phyloP scores from a whole-genome alignment of 1,140 invertebrate genomes.

The Hycleus phaleratus region DNA sequence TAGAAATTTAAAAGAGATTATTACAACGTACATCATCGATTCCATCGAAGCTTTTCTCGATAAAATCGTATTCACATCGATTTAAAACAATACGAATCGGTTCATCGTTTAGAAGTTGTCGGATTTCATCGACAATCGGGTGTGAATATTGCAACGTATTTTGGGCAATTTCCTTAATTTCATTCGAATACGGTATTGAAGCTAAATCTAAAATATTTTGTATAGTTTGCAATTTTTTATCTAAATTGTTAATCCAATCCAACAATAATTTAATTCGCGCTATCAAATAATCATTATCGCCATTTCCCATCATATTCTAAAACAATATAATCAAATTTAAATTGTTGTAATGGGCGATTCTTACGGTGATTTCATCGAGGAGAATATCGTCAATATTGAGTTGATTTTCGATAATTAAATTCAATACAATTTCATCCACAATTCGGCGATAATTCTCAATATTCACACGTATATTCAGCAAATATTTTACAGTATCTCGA shows the following conservation, averaged over 20 bases:
- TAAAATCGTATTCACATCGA: slow-evolving; percentile 15
- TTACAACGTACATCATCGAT: not conserved
- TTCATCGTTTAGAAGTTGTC: slow-evolving; percentile 21
- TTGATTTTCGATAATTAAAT: slow-evolving; percentile 23
- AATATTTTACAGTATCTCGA: slow-evolving; percentile 2
- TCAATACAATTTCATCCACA: slow-evolving; percentile 24
- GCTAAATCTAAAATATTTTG: slow-evolving; percentile 19
- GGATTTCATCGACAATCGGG: slow-evolving; percentile 17
- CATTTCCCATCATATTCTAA: slow-evolving; percentile 22
- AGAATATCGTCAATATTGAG: slow-evolving; percentile 25
- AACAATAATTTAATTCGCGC: slow-evolving; percentile 18
- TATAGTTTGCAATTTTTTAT: slow-evolving; percentile 20
- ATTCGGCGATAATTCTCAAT: slow-evolving; percentile 19
- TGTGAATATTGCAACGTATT: slow-evolving; percentile 14
- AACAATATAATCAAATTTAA: slow-evolving; percentile 3
- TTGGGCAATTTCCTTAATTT: slow-evolving; percentile 19
- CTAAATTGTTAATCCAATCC: slow-evolving; percentile 18
- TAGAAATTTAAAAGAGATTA: no score
- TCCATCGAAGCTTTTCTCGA: not conserved
- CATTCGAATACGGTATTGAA: slow-evolving; percentile 23
- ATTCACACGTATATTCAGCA: slow-evolving; percentile 15
- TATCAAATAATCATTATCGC: slow-evolving; percentile 24
- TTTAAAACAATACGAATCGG: slow-evolving; percentile 18
- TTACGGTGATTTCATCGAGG: slow-evolving; percentile 26
- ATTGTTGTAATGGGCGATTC: not conserved